These are phyloP conservation scores for Laticauda laticaudata DNA, from an alignment of 2,113 vertebrate species.

Conservation along the genomic window DNA sequence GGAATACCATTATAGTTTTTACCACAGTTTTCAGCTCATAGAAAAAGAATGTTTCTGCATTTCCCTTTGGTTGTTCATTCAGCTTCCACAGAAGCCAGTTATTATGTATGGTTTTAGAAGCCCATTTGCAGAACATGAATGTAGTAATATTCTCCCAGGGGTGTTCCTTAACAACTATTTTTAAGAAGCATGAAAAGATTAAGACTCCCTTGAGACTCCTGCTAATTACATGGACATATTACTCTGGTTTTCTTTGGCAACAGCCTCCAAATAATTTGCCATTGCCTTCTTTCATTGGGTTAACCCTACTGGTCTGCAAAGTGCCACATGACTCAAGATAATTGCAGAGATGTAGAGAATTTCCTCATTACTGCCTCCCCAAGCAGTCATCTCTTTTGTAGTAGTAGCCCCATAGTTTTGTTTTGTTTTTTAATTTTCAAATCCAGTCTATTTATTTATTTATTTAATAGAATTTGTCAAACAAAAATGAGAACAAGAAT, in stretches of 20 bases:
- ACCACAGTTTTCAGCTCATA: not conserved
- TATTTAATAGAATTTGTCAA: no score
- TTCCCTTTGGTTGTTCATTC: not conserved
- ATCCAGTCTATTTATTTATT: not conserved
- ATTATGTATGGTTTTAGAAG: not conserved
- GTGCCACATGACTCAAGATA: not conserved
- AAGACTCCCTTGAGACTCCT: not conserved
- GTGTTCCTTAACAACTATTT: not conserved
- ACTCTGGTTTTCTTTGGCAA: not conserved
- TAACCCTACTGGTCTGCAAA: not conserved
- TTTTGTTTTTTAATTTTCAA: not conserved
- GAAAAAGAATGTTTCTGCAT: not conserved
- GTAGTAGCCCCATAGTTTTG: not conserved
- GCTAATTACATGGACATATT: not conserved
- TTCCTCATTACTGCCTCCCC: not conserved
- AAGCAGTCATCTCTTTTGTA: not conserved
- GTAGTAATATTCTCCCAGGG: not conserved
- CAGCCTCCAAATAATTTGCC: not conserved
- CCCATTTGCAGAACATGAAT: not conserved
- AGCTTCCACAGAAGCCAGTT: not conserved
- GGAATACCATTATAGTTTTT: not conserved
- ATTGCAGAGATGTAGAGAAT: not conserved
- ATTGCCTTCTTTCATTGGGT: not conserved
- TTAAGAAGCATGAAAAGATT: not conserved
- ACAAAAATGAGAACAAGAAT: no score